These are phyloP conservation scores for Asteroscopus sphinx DNA, from an alignment of 2,888 invertebrate species.

Conservation along the genomic window DNA sequence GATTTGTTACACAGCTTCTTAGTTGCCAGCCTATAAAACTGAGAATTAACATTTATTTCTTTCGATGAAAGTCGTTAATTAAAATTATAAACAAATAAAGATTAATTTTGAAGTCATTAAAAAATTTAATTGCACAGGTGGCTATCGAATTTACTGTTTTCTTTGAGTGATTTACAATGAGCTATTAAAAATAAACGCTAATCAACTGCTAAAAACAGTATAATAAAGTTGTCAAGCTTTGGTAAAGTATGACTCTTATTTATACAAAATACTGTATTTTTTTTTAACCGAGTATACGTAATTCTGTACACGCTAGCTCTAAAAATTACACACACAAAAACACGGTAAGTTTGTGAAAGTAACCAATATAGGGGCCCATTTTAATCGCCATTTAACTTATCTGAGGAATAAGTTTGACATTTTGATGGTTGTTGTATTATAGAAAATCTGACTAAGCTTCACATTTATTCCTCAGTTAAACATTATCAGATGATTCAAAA, in stretches of 20 bases:
- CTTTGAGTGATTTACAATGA: slow-evolving; percentile 38
- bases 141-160: slow-evolving; percentile 12
- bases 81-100: slow-evolving; percentile 23
- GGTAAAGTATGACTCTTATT: not conserved
- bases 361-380: no score
- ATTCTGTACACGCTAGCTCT: no score
- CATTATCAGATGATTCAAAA: no score
- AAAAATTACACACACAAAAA: no score
- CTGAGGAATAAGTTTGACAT: no score
- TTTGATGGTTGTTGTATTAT: no score
- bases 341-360: no score
- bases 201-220: slow-evolving; percentile 11
- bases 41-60: slow-evolving; percentile 24
- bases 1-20: slow-evolving; percentile 29
- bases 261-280: not conserved
- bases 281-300: no score
- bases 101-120: slow-evolving; percentile 19
- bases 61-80: slow-evolving; percentile 43
- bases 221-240: slow-evolving; percentile 12
- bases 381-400: no score
- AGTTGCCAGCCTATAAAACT: slow-evolving; percentile 16
- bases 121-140: slow-evolving; percentile 18
- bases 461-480: no score
- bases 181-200: slow-evolving; percentile 27
- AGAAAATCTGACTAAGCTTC: no score